Conservation (phyloP, 2,888 invertebrate genomes). For the Troides aeacus region DNA sequence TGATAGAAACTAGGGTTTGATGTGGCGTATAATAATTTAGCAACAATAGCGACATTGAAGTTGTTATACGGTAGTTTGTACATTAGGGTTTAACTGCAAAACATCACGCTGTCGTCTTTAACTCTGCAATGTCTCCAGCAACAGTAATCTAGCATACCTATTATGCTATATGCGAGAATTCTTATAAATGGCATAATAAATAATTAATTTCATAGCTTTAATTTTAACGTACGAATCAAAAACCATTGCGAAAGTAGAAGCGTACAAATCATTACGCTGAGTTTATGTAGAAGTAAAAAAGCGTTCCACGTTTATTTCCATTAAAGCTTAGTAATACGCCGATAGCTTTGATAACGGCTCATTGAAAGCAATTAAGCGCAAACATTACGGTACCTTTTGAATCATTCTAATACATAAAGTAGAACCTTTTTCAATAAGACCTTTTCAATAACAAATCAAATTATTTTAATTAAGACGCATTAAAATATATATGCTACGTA, state of each 20-base stretch:
- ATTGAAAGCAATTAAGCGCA: constrained; percentile 25
- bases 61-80: too few species aligned
- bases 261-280: constrained; percentile 22
- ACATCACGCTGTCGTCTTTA: too few species aligned
- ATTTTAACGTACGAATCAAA: constrained; percentile 4
- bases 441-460: constrained; percentile 19
- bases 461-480: constrained; percentile 11
- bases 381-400: constrained; percentile 23
- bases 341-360: constrained; percentile 25
- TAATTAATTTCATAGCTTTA: constrained; percentile 11
- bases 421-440: constrained; percentile 23
- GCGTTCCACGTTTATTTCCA: constrained; percentile 24
- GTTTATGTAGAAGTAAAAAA: constrained; percentile 27
- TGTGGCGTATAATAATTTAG: too few species aligned
- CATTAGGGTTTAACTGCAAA: too few species aligned
- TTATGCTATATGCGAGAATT: not conserved
- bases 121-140: not conserved
- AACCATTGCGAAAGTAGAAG: constrained; percentile 14
- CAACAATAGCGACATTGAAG: too few species aligned
- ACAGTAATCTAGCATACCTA: not conserved
- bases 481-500: not conserved
- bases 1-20: too few species aligned
- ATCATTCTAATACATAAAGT: constrained; percentile 16
- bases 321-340: constrained; percentile 24
- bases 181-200: not conserved